These are phyloP conservation scores for Mormyrus hasselquistii DNA, from an alignment of 2,797 vertebrate genomes.

Conservation along the genomic window DNA sequence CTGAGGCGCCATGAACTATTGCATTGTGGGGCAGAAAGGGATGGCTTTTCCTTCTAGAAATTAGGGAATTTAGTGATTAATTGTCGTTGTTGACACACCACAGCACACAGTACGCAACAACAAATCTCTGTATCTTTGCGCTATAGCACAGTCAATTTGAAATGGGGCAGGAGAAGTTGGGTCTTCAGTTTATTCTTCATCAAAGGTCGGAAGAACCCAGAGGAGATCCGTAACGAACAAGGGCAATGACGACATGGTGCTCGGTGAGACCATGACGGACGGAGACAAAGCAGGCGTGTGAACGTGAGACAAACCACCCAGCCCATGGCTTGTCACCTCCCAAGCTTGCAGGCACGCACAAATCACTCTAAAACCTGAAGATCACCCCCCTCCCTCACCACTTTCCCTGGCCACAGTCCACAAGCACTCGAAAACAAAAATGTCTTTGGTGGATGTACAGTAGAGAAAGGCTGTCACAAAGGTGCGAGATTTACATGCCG, in stretches of 20 bases:
- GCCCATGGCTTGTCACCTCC: slow-evolving; percentile 23
- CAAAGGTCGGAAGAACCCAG: neutral
- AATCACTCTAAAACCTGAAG: slow-evolving; percentile 49
- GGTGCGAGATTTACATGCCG: slow-evolving; percentile 63
- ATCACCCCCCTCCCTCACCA: slow-evolving; percentile 48
- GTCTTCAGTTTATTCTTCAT: neutral
- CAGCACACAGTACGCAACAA: too few species aligned
- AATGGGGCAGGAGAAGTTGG: neutral
- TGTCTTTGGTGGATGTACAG: slow-evolving; percentile 74
- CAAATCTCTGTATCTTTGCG: neutral
- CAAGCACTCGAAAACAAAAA: slow-evolving; percentile 56
- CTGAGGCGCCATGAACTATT: neutral
- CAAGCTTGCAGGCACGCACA: slow-evolving; percentile 34
- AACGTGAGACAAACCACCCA: slow-evolving; percentile 6
- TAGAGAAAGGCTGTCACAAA: slow-evolving; percentile 59
- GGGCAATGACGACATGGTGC: neutral
- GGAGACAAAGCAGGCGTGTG: neutral
- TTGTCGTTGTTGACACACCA: too few species aligned
- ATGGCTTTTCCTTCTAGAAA: neutral
- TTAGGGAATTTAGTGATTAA: too few species aligned
- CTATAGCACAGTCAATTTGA: neutral
- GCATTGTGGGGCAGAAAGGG: neutral
- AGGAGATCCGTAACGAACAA: neutral
- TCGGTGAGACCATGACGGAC: neutral
- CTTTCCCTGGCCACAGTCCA: slow-evolving; percentile 68